Evolutionary conservation across 2,113 vertebrate genomes (phyloP), one percentile per base, ranked within the genome.

Genomic region (Hippocampus mohnikei): DNA sequence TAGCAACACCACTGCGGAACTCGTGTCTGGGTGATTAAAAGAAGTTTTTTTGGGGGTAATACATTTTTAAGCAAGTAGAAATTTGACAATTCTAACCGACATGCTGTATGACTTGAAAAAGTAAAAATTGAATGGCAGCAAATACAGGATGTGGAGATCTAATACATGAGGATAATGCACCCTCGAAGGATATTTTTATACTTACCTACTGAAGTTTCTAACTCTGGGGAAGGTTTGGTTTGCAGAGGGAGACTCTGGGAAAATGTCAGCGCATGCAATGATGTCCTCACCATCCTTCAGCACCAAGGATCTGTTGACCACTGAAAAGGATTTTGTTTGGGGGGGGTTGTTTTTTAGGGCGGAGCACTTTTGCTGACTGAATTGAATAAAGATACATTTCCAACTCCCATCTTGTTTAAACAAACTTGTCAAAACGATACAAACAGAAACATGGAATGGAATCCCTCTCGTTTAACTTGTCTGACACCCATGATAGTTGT

Each of bases 1-100:
- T 16, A 18, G 91, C 86, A 27, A 93, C 91, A 56, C 84, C 89
- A 1, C 5, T 82, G 23, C 92, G 89, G 79, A 94, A 93, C 62
- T 91, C 89, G 76, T 71, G 90, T 55, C 93, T 94, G 10, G 52
- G 9, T 8, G 33, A 37, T 37, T 37, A 18, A 44, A 44, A 15
- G 42, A 44, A 6, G 33, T 37, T 33, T 37, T 37, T 37, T 37
- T 33, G 4, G 3, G 3, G 33, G 33, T 6, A 37, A 37, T 37
- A 37, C 33, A 37, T 37, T 37, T 37, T 37, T 37, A 37, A 37
- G 33, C 6, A 5, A 5, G 33, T 37, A 37, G 33, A 37, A 37
- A 37, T 37, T 37, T 0, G 33, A 37, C 33, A 37, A 37, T 37
- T 6, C 33, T 2, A 37, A 37, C 33, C 5, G 33, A 37, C 33